Conservation (phyloP, 2,113 vertebrate species). For the Pristiophorus japonicus region DNA sequence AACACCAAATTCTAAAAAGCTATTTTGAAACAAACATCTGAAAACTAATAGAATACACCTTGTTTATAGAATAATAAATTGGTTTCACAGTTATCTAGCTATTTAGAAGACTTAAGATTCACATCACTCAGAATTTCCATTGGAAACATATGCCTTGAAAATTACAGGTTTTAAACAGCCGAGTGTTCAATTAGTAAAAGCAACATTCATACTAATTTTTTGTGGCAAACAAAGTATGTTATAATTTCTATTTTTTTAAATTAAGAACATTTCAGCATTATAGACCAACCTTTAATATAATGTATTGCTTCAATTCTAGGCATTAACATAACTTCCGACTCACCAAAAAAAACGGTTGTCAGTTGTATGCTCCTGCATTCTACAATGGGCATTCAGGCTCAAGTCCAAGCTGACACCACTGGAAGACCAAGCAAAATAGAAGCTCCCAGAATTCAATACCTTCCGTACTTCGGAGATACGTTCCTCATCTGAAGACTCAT, state of each 20-base stretch:
- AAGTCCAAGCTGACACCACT: slow-evolving; percentile 81
- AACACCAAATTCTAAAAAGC: not conserved
- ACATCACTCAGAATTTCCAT: not conserved
- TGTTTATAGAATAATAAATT: not conserved
- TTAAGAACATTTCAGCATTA: not conserved
- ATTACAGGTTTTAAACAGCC: not conserved
- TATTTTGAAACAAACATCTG: not conserved
- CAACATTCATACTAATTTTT: not conserved
- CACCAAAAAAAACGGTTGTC: slow-evolving; percentile 98
- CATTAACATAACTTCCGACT: slow-evolving; percentile 44
- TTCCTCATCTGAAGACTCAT: slow-evolving; percentile 81
- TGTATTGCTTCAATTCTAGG: not conserved
- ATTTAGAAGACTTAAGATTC: not conserved
- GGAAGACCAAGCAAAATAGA: slow-evolving; percentile 93
- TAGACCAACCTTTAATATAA: not conserved
- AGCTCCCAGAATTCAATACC: slow-evolving; percentile 87
- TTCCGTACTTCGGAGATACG: slow-evolving; percentile 87
- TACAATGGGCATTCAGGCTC: slow-evolving; percentile 87
- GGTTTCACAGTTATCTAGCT: not conserved
- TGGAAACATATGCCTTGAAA: not conserved
- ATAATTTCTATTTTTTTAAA: no score
- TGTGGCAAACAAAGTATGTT: no score
- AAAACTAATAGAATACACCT: not conserved
- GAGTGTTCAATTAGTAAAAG: not conserved
- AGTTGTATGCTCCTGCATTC: slow-evolving; percentile 79